A percentile compares a stretch with the other conserved stretches of the same genome.
Conservation (phyloP, 2,113 vertebrate genomes). For the Mesoclemmys tuberculata region DNA sequence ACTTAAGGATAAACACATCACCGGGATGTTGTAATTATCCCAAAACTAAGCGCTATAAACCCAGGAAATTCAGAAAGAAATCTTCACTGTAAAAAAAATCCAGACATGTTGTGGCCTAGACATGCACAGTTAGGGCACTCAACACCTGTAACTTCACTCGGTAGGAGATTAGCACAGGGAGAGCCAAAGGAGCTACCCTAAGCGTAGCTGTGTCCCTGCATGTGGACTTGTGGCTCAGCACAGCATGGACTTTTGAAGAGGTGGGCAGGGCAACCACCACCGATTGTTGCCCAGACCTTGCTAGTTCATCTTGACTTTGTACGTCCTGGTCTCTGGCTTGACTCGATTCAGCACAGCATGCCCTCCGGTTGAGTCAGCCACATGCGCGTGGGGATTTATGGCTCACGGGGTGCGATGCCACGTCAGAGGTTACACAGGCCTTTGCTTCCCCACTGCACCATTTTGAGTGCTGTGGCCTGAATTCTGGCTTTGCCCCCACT, state of each 20-base stretch:
- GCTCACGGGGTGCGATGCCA: not conserved
- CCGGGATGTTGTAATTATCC: not conserved
- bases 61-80: not conserved
- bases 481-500: not conserved
- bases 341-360: not conserved
- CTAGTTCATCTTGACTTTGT: not conserved
- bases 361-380: not conserved
- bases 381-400: not conserved
- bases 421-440: not conserved
- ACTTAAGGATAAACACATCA: not conserved
- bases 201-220: not conserved
- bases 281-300: not conserved
- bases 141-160: slow-evolving; percentile 37
- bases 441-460: not conserved
- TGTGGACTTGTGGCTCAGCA: not conserved
- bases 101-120: not conserved
- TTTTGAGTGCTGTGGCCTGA: not conserved
- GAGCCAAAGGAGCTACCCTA: not conserved
- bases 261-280: fast-evolving
- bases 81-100: not conserved
- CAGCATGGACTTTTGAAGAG: not conserved
- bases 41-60: not conserved
- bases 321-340: fast-evolving
- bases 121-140: slow-evolving; percentile 17
- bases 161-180: slow-evolving; percentile 29